phyloP scores from a whole-genome alignment of 2,797 vertebrate genomes.

The Gymnothorax reevesii region DNA sequence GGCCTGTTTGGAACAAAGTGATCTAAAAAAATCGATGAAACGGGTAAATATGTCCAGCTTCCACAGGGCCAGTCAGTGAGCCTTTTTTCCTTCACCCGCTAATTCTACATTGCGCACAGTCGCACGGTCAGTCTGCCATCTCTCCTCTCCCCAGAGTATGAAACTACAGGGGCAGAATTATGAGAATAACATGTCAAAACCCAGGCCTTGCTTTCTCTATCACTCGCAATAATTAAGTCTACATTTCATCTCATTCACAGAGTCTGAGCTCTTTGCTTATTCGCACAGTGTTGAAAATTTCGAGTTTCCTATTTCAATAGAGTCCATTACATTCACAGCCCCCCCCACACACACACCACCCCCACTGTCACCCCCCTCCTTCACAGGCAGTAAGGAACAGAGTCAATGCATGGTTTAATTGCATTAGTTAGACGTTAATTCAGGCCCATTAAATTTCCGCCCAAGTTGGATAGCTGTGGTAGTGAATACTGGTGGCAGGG shows the following conservation, averaged over 20 bases:
- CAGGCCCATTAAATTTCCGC: slow-evolving; percentile 75
- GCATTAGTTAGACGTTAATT: slow-evolving; percentile 75
- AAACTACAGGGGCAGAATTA: not conserved
- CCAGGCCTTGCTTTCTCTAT: not conserved
- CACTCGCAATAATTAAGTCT: not conserved
- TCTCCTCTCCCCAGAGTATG: not conserved
- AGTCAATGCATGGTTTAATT: slow-evolving; percentile 77
- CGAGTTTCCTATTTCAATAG: slow-evolving; percentile 61
- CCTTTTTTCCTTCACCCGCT: slow-evolving; percentile 18
- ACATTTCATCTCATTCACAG: not conserved
- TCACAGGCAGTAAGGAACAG: slow-evolving; percentile 68
- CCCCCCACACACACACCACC: slow-evolving; percentile 67
- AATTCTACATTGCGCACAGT: too few relatives aligned
- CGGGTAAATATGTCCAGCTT: not conserved
- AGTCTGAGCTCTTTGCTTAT: slow-evolving; percentile 49
- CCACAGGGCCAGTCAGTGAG: not conserved
- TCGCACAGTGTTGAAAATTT: slow-evolving; percentile 65
- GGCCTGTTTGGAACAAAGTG: not conserved
- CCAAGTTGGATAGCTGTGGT: slow-evolving; percentile 60
- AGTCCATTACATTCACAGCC: slow-evolving; percentile 69
- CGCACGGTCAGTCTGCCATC: not conserved
- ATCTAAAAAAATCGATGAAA: too few relatives aligned
- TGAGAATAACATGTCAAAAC: slow-evolving; percentile 5
- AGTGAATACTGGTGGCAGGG: slow-evolving; percentile 56
- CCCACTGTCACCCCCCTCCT: slow-evolving; percentile 57